Evolutionary conservation across 30 jellyfish, hydroid and myxozoan genomes (phyloP).

Genomic region (Phacellophora camtschatica): DNA sequence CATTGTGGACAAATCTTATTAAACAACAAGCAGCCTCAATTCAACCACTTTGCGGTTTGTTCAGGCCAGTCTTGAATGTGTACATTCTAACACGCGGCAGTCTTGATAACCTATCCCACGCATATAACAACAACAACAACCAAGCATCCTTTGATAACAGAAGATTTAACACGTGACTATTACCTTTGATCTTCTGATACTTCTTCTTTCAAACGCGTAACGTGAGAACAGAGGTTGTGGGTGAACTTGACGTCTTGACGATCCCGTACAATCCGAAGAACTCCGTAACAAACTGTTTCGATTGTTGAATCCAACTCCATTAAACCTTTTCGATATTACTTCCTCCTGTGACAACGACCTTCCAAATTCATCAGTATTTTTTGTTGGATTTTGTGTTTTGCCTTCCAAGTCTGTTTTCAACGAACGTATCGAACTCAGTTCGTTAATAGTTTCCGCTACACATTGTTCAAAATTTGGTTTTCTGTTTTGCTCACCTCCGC

Average conservation of each 20-base stretch:
- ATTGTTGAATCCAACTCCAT: slow-evolving; percentile 10
- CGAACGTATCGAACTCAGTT: neutral
- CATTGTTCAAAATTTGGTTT: slow-evolving; percentile 9
- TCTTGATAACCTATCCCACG: neutral
- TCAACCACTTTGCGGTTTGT: too few relatives aligned
- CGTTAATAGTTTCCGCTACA: slow-evolving; percentile 11
- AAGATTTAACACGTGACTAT: neutral
- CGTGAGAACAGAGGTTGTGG: slow-evolving; percentile 65
- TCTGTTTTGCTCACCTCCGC: neutral
- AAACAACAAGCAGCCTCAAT: too few relatives aligned
- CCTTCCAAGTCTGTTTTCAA: neutral
- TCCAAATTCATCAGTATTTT: slow-evolving; percentile 3
- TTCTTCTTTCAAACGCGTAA: slow-evolving; percentile 66
- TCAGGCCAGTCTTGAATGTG: too few relatives aligned
- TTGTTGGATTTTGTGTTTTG: neutral
- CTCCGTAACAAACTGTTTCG: slow-evolving; percentile 78
- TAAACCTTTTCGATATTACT: slow-evolving; percentile 10
- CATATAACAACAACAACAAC: neutral
- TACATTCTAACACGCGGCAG: too few relatives aligned
- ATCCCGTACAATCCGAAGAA: slow-evolving; percentile 94
- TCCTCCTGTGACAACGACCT: slow-evolving; percentile 68
- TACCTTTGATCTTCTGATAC: slow-evolving; percentile 71
- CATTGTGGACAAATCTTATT: too few relatives aligned
- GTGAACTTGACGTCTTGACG: slow-evolving; percentile 39
- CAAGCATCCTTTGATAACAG: neutral